Conservation (phyloP, 1,140 invertebrate species). For the Chlorops oryzae region DNA sequence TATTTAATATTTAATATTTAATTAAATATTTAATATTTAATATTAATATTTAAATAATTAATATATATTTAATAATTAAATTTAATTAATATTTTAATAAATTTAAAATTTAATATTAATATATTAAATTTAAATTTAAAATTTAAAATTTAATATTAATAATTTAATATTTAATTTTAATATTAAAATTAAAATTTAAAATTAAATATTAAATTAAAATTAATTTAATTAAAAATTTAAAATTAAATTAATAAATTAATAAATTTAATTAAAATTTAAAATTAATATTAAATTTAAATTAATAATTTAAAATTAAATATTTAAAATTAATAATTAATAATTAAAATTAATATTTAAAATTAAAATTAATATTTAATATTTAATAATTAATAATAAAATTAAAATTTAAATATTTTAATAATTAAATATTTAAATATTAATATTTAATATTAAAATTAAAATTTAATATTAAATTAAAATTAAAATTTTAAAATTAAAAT, state of each 20-base stretch:
- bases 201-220: too few species aligned
- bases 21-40: not conserved
- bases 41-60: too few species aligned
- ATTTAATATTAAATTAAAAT: not conserved
- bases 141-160: too few species aligned
- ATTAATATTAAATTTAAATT: not conserved
- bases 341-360: not conserved
- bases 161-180: too few species aligned
- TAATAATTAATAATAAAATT: not conserved
- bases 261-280: not conserved
- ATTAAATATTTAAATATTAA: not conserved
- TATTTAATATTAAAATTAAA: not conserved
- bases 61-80: too few species aligned
- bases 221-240: too few species aligned
- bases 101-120: too few species aligned
- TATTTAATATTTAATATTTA: not conserved
- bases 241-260: not conserved
- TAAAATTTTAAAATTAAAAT: not conserved
- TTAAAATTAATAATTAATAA: not conserved
- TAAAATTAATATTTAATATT: not conserved
- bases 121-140: too few species aligned
- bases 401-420: not conserved
- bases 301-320: not conserved
- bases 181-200: too few species aligned
- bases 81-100: too few species aligned